Percentiles rank a stretch among this genome's conserved stretches.
These are phyloP conservation scores for Rattus norvegicus DNA, from an alignment of 2,113 vertebrate species.

Conservation along the genomic window GRCr8 NC_086023.1:117897001-117897500, in stretches of 20 bases:
- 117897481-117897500: accelerated
- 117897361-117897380: slow-evolving; percentile 98
- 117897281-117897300: slow-evolving; percentile 94
- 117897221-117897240: slow-evolving; percentile 93
- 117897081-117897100: slow-evolving; percentile 86
- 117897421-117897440: not conserved
- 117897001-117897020: slow-evolving; percentile 44
- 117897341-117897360: slow-evolving; percentile 99
- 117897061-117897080: slow-evolving; percentile 85
- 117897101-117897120: slow-evolving; percentile 92
- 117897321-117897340: slow-evolving; percentile 99
- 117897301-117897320: slow-evolving; percentile 96
- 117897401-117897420: slow-evolving; percentile 64
- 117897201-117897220: slow-evolving; percentile 94
- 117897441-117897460: not conserved
- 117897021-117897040: slow-evolving; percentile 73
- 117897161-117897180: slow-evolving; percentile 91
- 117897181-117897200: slow-evolving; percentile 94
- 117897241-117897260: slow-evolving; percentile 93
- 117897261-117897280: slow-evolving; percentile 94
- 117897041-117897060: slow-evolving; percentile 79
- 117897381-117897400: slow-evolving; percentile 92
- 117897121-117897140: slow-evolving; percentile 97
- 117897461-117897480: not conserved
- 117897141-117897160: slow-evolving; percentile 93